Evolutionary conservation across 64 coral and sea anemone genomes (phyloP).

Genomic region (Acropora tenuis): DNA sequence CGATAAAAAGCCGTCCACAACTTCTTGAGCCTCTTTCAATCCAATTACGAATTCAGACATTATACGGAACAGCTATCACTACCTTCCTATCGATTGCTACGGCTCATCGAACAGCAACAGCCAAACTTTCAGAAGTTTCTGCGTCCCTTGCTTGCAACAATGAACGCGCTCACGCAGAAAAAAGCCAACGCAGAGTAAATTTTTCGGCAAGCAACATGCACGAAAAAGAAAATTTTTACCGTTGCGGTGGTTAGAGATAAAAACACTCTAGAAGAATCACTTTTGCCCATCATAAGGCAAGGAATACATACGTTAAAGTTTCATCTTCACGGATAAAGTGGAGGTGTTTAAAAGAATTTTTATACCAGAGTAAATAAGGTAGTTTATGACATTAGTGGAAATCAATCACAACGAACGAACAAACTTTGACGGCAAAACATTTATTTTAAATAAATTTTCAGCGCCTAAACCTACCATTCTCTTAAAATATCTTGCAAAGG

Average conservation of each 20-base stretch:
- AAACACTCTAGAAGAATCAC: background rate
- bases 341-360: no score
- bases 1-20: no score
- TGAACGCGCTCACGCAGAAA: background rate
- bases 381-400: background rate
- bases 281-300: background rate
- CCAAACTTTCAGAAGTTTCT: background rate
- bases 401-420: background rate
- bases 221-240: background rate
- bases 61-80: background rate
- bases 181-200: background rate
- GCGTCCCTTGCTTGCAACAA: background rate
- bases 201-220: background rate
- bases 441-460: no score
- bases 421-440: background rate
- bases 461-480: no score
- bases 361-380: no score
- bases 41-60: background rate
- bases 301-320: no score
- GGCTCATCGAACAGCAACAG: no score
- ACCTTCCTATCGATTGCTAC: background rate
- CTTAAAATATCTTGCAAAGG: no score
- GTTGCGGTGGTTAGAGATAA: background rate
- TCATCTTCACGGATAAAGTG: no score
- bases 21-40: no score